phyloP scores from a whole-genome alignment of 1,140 invertebrate species.

The Mactra quadrangularis region DNA sequence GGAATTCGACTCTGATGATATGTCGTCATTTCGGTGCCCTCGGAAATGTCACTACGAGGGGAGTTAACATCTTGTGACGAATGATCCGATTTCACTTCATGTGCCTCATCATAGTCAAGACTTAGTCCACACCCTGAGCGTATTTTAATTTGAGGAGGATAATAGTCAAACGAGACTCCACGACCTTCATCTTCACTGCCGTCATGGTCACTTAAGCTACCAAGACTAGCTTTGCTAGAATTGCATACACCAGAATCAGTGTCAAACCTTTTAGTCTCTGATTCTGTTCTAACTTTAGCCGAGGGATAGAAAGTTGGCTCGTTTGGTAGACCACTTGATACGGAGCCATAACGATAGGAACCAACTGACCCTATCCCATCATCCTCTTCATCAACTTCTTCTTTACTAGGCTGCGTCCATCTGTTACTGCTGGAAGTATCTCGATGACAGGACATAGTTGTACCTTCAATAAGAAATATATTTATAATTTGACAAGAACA shows the following conservation, averaged over 20 bases:
- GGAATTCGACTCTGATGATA: slow-evolving; percentile 40
- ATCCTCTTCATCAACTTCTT: slow-evolving; percentile 59
- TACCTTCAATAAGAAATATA: slow-evolving; percentile 9
- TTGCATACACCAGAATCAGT: slow-evolving; percentile 72
- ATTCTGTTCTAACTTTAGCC: slow-evolving; percentile 18
- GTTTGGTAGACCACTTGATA: too few relatives aligned
- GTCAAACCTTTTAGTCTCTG: slow-evolving; percentile 27
- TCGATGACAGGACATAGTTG: slow-evolving; percentile 45
- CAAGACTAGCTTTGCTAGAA: slow-evolving; percentile 68
- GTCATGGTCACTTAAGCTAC: slow-evolving; percentile 65
- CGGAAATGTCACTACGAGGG: slow-evolving; percentile 70
- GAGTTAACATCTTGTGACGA: slow-evolving; percentile 71
- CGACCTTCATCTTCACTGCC: slow-evolving; percentile 66
- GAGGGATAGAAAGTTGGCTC: slow-evolving; percentile 3
- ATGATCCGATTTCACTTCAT: slow-evolving; percentile 73
- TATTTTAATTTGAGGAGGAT: slow-evolving; percentile 56
- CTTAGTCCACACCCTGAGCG: slow-evolving; percentile 47
- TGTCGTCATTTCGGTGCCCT: slow-evolving; percentile 70
- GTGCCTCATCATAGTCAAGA: slow-evolving; percentile 76
- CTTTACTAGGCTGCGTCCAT: slow-evolving; percentile 23
- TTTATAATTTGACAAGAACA: not conserved
- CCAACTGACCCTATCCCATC: slow-evolving; percentile 25
- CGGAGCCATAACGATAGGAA: too few relatives aligned
- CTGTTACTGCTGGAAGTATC: slow-evolving; percentile 7
- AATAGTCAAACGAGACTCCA: slow-evolving; percentile 68